phyloP scores from a whole-genome alignment of 2,113 vertebrate genomes.

The Apteryx mantelli region DNA sequence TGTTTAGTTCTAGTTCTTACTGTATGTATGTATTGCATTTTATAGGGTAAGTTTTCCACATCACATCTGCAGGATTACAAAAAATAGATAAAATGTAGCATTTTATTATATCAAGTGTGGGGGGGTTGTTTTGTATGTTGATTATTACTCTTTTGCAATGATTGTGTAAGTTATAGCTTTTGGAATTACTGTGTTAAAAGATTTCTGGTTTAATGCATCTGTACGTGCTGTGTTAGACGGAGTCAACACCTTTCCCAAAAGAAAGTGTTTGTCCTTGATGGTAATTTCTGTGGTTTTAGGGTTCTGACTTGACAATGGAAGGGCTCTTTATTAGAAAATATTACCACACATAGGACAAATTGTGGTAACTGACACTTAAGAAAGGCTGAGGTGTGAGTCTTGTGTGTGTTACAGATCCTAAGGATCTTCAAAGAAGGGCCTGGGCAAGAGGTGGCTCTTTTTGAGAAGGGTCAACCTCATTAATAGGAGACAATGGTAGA shows the following conservation, averaged over 20 bases:
- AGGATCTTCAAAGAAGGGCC: neutral
- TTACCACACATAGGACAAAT: neutral
- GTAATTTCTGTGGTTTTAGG: neutral
- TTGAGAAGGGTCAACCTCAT: neutral
- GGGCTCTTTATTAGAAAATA: neutral
- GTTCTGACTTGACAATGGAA: neutral
- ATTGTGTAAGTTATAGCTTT: neutral
- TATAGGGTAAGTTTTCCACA: neutral
- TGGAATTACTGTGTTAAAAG: neutral
- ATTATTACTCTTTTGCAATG: neutral
- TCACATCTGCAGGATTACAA: neutral
- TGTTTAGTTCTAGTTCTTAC: constrained; percentile 1
- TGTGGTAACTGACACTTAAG: neutral
- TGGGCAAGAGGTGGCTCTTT: neutral
- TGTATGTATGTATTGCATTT: neutral
- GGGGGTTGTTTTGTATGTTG: neutral
- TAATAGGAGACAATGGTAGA: neutral
- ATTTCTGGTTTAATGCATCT: neutral
- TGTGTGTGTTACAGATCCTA: neutral
- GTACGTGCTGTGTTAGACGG: neutral
- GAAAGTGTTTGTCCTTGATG: neutral
- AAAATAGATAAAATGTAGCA: constrained; percentile 34
- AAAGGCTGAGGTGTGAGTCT: neutral
- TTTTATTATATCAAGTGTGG: neutral
- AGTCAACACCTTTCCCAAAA: neutral